Evolutionary conservation across 1,140 invertebrate genomes (phyloP).

Genomic region (Caenorhabditis elegans): WBcel235 BX284605.5:5487001-5487500

Average conservation of each 20-base stretch:
- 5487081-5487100: too few relatives aligned
- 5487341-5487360: neutral
- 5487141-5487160: too few relatives aligned
- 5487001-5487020: too few relatives aligned
- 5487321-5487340: neutral
- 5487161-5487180: neutral
- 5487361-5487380: neutral
- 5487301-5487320: neutral
- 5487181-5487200: neutral
- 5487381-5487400: conserved; percentile 26
- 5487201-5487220: neutral
- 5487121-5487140: too few relatives aligned
- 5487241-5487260: neutral
- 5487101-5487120: too few relatives aligned
- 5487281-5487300: neutral
- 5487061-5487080: too few relatives aligned
- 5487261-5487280: neutral
- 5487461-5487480: neutral
- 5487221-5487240: neutral
- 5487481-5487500: neutral
- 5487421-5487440: neutral
- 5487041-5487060: too few relatives aligned
- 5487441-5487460: neutral
- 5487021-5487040: too few relatives aligned
- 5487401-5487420: neutral